phyloP scores from a whole-genome alignment of 2,797 vertebrate genomes.

The Otolemur crassicaudatus region DNA sequence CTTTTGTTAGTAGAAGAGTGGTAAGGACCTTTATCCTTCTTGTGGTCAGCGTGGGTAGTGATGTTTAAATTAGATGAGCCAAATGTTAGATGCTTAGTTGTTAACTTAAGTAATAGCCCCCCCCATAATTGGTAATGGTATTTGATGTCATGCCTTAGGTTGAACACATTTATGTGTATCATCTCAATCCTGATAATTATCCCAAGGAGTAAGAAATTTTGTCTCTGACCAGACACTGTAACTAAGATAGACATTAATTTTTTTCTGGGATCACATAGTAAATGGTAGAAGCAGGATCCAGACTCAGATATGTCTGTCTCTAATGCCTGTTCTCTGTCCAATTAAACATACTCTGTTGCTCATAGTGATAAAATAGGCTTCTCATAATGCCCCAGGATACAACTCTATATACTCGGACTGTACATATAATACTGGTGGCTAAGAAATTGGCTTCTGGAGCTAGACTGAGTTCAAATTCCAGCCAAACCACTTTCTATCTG shows the following conservation, averaged over 20 bases:
- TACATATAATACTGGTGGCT: not conserved
- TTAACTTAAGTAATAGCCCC: not conserved
- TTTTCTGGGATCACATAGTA: not conserved
- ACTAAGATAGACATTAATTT: not conserved
- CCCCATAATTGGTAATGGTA: not conserved
- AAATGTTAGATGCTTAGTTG: not conserved
- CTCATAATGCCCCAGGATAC: not conserved
- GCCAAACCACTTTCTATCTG: not conserved
- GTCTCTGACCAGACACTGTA: not conserved
- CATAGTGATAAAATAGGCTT: not conserved
- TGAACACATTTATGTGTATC: not conserved
- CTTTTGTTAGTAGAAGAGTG: not conserved
- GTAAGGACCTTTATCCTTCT: not conserved
- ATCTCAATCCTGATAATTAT: not conserved
- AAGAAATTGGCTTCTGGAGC: not conserved
- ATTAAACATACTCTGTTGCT: not conserved
- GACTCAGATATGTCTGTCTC: not conserved
- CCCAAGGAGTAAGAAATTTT: not conserved
- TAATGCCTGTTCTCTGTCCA: not conserved
- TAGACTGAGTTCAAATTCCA: not conserved
- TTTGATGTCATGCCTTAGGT: not conserved
- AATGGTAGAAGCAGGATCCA: not conserved
- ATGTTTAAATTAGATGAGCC: not conserved
- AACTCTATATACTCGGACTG: not conserved
- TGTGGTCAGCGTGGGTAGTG: not conserved